phyloP scores from a whole-genome alignment of 1,140 invertebrate species.

The Drosophila kurseongensis region DNA sequence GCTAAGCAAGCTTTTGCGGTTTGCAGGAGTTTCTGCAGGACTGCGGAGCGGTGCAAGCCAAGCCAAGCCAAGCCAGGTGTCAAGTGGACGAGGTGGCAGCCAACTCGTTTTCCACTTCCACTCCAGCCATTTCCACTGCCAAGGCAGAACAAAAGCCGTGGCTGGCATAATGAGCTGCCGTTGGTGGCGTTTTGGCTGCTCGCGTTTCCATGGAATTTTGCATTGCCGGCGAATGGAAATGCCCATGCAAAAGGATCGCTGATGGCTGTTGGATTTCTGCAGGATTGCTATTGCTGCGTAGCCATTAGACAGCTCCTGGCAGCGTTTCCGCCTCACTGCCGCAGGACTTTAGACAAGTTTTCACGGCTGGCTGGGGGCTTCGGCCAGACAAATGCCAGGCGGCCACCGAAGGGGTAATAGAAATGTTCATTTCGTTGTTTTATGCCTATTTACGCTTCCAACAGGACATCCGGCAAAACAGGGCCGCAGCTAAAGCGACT shows the following conservation, averaged over 20 bases:
- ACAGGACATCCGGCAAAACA: slow-evolving; percentile 81
- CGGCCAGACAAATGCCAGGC: slow-evolving; percentile 29
- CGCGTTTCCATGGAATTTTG: slow-evolving; percentile 66
- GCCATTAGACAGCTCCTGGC: slow-evolving; percentile 79
- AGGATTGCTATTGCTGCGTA: slow-evolving; percentile 67
- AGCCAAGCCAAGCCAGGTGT: slow-evolving; percentile 39
- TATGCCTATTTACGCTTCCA: slow-evolving; percentile 82
- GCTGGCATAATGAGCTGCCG: slow-evolving; percentile 67
- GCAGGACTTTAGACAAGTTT: slow-evolving; percentile 74
- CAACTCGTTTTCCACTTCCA: slow-evolving; percentile 27
- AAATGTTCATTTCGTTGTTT: slow-evolving; percentile 82
- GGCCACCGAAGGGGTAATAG: slow-evolving; percentile 63
- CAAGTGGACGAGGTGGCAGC: slow-evolving; percentile 47
- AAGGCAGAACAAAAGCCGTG: slow-evolving; percentile 44
- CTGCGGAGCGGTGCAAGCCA: not conserved
- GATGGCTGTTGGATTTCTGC: slow-evolving; percentile 48
- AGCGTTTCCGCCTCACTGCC: slow-evolving; percentile 64
- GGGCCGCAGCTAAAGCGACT: slow-evolving; percentile 67
- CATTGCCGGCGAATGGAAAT: slow-evolving; percentile 56
- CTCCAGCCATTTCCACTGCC: slow-evolving; percentile 15
- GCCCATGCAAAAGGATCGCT: slow-evolving; percentile 59
- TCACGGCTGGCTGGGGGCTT: slow-evolving; percentile 58
- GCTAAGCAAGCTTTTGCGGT: slow-evolving; percentile 78
- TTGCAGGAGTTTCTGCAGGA: not conserved
- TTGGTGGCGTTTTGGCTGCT: slow-evolving; percentile 53